Percentiles rank a stretch among this genome's conserved stretches.
Evolutionary conservation across 2,113 vertebrate genomes (phyloP).

Genomic region (Sigmodon hispidus): DNA sequence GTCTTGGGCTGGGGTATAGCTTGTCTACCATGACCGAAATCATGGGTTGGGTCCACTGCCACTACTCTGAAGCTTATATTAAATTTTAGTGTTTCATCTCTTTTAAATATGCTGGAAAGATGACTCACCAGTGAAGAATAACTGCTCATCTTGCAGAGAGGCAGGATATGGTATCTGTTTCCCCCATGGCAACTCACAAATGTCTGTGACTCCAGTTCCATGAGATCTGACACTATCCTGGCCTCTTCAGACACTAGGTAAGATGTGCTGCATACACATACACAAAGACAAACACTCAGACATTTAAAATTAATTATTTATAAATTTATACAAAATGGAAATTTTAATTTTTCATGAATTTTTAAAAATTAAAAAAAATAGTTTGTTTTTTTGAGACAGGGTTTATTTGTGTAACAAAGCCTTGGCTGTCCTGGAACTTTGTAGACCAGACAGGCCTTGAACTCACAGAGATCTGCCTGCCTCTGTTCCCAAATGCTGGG

Average conservation of each 20-base stretch:
- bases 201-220: background rate
- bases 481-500: background rate
- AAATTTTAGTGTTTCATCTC: background rate
- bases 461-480: background rate
- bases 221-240: background rate
- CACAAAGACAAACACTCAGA: background rate
- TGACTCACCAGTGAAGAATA: background rate
- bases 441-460: background rate
- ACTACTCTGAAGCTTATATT: background rate
- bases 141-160: background rate
- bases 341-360: too few relatives aligned
- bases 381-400: background rate
- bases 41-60: background rate
- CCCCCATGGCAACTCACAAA: background rate
- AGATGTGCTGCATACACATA: background rate
- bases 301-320: too few relatives aligned
- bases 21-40: background rate
- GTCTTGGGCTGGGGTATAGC: background rate
- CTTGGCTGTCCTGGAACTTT: background rate
- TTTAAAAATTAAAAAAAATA: background rate
- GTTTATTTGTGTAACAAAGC: background rate
- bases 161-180: background rate
- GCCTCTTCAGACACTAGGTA: background rate
- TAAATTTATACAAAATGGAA: too few relatives aligned
- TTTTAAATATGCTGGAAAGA: background rate